A percentile compares a stretch with the other conserved stretches of the same genome.
These are phyloP conservation scores for Neoarius graeffei DNA, from an alignment of 2,113 vertebrate genomes.

Conservation along the genomic window DNA sequence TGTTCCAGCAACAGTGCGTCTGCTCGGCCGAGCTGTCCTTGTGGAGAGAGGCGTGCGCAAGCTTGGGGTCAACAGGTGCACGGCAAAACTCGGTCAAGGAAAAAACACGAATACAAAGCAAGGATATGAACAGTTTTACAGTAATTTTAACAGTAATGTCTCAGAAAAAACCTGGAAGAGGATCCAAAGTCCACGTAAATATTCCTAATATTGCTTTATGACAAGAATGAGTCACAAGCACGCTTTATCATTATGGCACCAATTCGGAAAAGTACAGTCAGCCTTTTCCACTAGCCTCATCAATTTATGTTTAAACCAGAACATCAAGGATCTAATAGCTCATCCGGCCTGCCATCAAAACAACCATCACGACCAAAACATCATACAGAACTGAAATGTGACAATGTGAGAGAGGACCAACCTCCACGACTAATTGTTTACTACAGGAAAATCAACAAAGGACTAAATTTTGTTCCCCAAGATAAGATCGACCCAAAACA, in stretches of 20 bases:
- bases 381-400: too few relatives aligned
- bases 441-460: too few relatives aligned
- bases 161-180: background rate
- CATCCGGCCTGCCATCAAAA: too few relatives aligned
- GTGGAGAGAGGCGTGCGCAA: constrained; percentile 19
- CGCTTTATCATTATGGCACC: background rate
- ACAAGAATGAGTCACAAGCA: background rate
- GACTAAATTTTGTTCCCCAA: too few relatives aligned
- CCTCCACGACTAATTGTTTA: too few relatives aligned
- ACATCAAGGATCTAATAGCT: too few relatives aligned
- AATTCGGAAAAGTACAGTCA: constrained; percentile 4
- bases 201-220: background rate
- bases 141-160: too few relatives aligned
- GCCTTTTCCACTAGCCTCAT: constrained; percentile 17
- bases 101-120: constrained; percentile 51
- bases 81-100: constrained; percentile 60
- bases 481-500: too few relatives aligned
- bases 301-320: background rate
- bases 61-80: constrained; percentile 45
- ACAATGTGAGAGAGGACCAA: too few relatives aligned
- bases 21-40: constrained; percentile 49
- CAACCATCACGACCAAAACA: too few relatives aligned
- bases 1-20: constrained; percentile 47
- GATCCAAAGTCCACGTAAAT: background rate
- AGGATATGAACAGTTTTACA: background rate